Evolutionary conservation across 2,888 invertebrate genomes (phyloP).

Genomic region (Yponomeuta malinellus): DNA sequence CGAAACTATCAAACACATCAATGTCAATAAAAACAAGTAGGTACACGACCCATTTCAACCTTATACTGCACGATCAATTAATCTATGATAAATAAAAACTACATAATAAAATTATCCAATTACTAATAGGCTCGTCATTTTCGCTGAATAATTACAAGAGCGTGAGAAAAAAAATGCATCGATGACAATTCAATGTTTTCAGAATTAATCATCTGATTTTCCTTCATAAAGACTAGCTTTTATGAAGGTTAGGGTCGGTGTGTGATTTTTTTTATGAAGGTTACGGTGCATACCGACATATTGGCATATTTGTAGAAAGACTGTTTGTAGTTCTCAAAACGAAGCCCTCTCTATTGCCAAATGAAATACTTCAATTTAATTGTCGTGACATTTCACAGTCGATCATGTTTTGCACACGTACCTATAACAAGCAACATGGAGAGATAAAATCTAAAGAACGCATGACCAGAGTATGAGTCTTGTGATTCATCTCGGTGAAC

Average conservation of each 20-base stretch:
- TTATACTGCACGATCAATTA: not conserved
- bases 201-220: not conserved
- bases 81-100: not conserved
- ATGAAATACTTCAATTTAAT: too few relatives aligned
- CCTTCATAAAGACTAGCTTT: not conserved
- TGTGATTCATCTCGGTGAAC: too few relatives aligned
- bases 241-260: not conserved
- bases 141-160: not conserved
- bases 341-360: too few relatives aligned
- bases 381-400: too few relatives aligned
- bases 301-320: not conserved
- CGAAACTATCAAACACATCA: not conserved
- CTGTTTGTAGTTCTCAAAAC: too few relatives aligned
- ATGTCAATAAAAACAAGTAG: not conserved
- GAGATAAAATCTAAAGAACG: too few relatives aligned
- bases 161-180: constrained; percentile 7
- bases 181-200: constrained; percentile 9
- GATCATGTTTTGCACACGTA: too few relatives aligned
- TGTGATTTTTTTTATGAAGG: not conserved
- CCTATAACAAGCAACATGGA: too few relatives aligned
- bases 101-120: not conserved
- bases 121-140: not conserved
- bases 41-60: not conserved
- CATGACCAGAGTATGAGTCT: too few relatives aligned
- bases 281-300: not conserved